Conservation (phyloP, 2,797 vertebrate genomes). For the Scolopax bukidnonensis region DNA sequence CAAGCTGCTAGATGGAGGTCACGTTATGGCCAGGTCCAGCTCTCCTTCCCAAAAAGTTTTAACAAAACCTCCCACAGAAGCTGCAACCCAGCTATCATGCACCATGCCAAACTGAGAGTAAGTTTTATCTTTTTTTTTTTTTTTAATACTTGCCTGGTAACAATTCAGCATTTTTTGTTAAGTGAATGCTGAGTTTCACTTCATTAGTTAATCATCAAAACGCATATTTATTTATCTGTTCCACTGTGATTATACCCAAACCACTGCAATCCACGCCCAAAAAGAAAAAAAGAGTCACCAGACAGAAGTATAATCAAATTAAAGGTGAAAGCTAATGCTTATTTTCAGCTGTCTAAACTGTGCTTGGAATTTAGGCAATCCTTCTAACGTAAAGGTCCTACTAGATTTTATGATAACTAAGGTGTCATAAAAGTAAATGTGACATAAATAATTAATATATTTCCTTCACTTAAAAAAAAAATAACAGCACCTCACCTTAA, state of each 20-base stretch:
- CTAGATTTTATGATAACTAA: not conserved
- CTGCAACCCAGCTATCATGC: not conserved
- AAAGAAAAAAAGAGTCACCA: not conserved
- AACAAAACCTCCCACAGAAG: not conserved
- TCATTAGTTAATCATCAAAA: not conserved
- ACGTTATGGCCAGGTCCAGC: not conserved
- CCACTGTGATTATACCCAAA: not conserved
- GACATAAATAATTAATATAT: not conserved
- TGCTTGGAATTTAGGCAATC: not conserved
- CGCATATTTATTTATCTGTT: constrained; percentile 10
- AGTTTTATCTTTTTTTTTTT: not conserved
- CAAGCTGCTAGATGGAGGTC: not conserved
- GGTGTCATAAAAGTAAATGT: not conserved
- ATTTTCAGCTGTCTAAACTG: not conserved
- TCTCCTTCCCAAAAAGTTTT: not conserved
- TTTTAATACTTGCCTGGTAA: not conserved
- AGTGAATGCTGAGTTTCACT: not conserved
- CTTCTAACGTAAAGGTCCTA: not conserved
- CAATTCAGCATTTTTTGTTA: not conserved
- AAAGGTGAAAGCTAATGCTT: not conserved
- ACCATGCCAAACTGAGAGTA: not conserved
- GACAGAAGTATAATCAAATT: not conserved
- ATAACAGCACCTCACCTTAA: not conserved
- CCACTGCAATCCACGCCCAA: not conserved
- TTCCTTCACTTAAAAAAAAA: not conserved